A percentile compares a stretch with the other conserved stretches of the same genome.
Conservation (phyloP, 2,797 vertebrate genomes). For the Gadopsis marmoratus region DNA sequence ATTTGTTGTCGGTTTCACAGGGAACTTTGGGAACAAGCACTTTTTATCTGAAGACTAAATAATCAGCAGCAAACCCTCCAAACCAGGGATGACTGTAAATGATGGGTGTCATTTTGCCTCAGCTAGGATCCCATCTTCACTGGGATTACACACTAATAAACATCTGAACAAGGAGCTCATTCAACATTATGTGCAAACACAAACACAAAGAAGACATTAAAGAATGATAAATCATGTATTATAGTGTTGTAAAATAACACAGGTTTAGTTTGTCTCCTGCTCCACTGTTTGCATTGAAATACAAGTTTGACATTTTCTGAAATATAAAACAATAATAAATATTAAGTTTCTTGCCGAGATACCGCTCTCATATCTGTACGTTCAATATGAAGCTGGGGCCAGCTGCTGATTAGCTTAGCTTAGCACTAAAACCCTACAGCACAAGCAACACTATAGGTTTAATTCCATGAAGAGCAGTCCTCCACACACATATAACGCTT, state of each 20-base stretch:
- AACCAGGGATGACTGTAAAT: slow-evolving; percentile 58
- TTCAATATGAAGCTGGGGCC: neutral
- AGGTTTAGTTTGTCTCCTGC: too few species aligned
- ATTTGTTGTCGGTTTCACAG: slow-evolving; percentile 24
- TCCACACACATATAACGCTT: too few species aligned
- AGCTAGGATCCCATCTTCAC: slow-evolving; percentile 27
- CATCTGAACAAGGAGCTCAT: slow-evolving; percentile 53
- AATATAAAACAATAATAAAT: too few species aligned
- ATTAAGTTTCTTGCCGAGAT: neutral
- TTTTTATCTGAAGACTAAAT: slow-evolving; percentile 54
- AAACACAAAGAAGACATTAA: slow-evolving; percentile 10
- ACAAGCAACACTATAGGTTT: neutral
- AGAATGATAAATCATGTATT: neutral
- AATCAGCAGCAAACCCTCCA: slow-evolving; percentile 39
- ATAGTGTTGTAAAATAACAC: too few species aligned
- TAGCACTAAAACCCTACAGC: neutral
- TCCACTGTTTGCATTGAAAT: neutral
- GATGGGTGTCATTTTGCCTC: slow-evolving; percentile 54
- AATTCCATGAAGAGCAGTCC: neutral
- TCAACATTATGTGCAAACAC: slow-evolving; percentile 20
- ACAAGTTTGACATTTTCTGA: neutral
- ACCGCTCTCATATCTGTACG: neutral
- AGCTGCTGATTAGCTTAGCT: neutral
- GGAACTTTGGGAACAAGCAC: slow-evolving; percentile 31
- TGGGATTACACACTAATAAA: slow-evolving; percentile 47